Evolutionary conservation across 23 tunicate species (phyloP), one percentile per base, ranked within the genome.

Genomic region (Phallusia fumigata): DNA sequence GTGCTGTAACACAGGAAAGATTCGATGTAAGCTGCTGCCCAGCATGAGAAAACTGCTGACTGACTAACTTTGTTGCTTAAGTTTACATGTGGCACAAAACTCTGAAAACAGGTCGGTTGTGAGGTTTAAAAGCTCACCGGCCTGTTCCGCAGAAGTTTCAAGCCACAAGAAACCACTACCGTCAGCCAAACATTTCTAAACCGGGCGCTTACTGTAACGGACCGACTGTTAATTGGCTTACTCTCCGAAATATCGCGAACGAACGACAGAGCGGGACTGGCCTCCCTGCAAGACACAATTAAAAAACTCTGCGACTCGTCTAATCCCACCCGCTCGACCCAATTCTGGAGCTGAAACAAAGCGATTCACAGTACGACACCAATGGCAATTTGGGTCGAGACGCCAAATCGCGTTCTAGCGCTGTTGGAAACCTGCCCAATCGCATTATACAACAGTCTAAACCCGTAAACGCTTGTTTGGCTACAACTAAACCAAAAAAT

Each of bases 91-190:
- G 3, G 58, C 51, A 19, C 69, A 58, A 80, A 80, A 80, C 83
- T 33, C 65, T 64, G 58, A 65, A 58, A 80, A 80, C 73, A 26
- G 64, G 73, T 64, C 83, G 65, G 58, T 65, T 32, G 13, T 65
- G 32, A 30, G 33, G 31, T 19, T 6, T 15, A 51, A 15, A 32
- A 44, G 19, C 28, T 21, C 19, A 30, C 58, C 83, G 83, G 83
- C 83, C 83, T 80, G 83, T 80, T 80, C 83, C 83, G 65, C 58
- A 58, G 83, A 80, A 80, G 83, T 80, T 80, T 80, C 83, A 58
- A 58, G 69, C 26, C 69, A 58, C 28, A 58, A 13, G 26, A 58
- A 11, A 58, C 3, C 16, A 24, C 18, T 13, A 15, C 18, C 18
- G 18, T 58, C 8, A 58, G 28, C 13, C 8, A 6, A 58, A 58